Percentiles rank a stretch among this genome's conserved stretches.
Evolutionary conservation across 2,113 vertebrate species (phyloP).

Genomic region (Hemiprocne comata): DNA sequence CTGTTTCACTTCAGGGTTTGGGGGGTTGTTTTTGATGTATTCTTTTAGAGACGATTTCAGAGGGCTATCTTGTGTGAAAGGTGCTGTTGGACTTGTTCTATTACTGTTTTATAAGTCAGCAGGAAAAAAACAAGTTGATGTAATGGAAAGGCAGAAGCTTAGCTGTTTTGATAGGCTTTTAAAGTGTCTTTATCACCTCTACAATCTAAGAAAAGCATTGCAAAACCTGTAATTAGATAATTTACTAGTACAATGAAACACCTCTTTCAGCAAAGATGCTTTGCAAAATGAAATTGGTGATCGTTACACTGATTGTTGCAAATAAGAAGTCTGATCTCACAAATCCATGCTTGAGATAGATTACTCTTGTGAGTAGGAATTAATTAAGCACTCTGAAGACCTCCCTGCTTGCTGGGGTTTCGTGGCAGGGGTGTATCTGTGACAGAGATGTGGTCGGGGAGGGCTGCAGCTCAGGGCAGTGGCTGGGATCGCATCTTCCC

Average conservation of each 20-base stretch:
- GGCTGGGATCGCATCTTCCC: background rate
- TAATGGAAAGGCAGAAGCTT: background rate
- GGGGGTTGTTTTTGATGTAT: background rate
- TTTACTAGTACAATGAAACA: background rate
- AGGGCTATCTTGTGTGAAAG: background rate
- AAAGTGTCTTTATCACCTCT: background rate
- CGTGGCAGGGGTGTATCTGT: background rate
- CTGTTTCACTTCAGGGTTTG: background rate
- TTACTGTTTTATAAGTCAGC: background rate
- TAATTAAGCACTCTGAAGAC: background rate
- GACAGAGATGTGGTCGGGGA: background rate
- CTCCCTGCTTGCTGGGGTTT: background rate
- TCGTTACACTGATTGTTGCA: background rate
- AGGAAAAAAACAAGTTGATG: background rate
- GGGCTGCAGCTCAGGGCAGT: no score
- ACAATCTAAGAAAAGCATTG: background rate
- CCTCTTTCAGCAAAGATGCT: background rate
- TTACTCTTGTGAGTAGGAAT: background rate
- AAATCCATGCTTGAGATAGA: background rate
- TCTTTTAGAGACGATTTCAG: background rate
- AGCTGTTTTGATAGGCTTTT: background rate
- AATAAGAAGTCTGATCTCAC: background rate
- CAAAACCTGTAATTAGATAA: background rate
- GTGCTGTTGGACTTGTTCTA: background rate
- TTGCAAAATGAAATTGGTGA: background rate